Percentiles rank a stretch among this genome's conserved stretches.
These are phyloP conservation scores for Drosophila micromelanica DNA, from an alignment of 1,140 invertebrate genomes.

Conservation along the genomic window DNA sequence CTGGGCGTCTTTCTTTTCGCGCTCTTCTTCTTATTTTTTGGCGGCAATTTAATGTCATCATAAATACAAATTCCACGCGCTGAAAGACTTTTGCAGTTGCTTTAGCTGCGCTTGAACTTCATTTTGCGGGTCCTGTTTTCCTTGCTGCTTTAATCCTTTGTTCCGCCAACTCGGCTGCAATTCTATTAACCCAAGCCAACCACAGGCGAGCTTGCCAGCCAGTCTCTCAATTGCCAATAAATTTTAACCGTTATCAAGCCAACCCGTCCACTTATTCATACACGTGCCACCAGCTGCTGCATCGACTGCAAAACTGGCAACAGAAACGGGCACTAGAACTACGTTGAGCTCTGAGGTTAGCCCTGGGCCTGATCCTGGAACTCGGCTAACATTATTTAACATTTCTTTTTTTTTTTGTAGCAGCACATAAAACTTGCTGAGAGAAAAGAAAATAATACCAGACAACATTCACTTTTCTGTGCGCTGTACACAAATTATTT, in stretches of 20 bases:
- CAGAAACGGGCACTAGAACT: background rate
- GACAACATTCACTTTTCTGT: background rate
- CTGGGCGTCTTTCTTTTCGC: constrained; percentile 5
- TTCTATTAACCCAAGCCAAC: constrained; percentile 57
- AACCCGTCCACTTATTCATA: constrained; percentile 69
- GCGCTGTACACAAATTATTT: background rate
- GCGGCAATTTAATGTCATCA: constrained; percentile 78
- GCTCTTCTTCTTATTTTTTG: constrained; percentile 34
- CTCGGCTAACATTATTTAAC: constrained; percentile 58
- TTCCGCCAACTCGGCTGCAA: constrained; percentile 37
- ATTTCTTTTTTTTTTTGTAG: constrained; percentile 32
- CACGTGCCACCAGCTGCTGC: constrained; percentile 57
- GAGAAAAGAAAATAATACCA: background rate
- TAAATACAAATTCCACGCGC: constrained; percentile 76
- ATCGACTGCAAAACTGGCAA: background rate
- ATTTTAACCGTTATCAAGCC: constrained; percentile 71
- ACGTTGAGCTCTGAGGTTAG: background rate
- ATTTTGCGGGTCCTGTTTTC: constrained; percentile 15
- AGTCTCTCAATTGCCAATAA: constrained; percentile 70
- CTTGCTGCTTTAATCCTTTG: constrained; percentile 50
- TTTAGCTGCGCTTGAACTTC: constrained; percentile 67
- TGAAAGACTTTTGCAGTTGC: constrained; percentile 54
- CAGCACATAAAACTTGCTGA: constrained; percentile 51
- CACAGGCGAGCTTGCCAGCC: constrained; percentile 24
- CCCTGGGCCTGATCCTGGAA: constrained; percentile 9